A percentile compares a stretch with the other conserved stretches of the same genome.
Conservation (phyloP, 2,888 invertebrate genomes). For the Patella caerulea region DNA sequence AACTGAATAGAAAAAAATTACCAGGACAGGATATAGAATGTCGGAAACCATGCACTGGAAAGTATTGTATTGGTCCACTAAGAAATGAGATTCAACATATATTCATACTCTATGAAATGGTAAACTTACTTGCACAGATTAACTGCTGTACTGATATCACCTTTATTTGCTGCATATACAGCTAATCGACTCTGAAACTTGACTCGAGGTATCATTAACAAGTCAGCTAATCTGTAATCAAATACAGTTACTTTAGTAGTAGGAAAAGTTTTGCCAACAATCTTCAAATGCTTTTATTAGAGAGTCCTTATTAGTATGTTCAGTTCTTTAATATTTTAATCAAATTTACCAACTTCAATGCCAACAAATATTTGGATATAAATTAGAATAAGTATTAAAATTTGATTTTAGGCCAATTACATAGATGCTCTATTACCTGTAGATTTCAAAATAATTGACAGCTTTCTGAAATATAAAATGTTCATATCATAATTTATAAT, state of each 20-base stretch:
- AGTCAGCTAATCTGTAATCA: conserved; percentile 51
- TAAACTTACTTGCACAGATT: conserved; percentile 47
- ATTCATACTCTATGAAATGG: too few species aligned
- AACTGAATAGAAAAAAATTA: too few species aligned
- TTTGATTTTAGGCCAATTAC: too few species aligned
- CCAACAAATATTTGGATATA: too few species aligned
- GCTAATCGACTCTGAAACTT: conserved; percentile 54
- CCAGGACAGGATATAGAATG: background rate
- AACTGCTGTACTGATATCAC: conserved; percentile 50
- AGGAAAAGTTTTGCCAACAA: too few species aligned
- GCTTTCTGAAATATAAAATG: conserved; percentile 32
- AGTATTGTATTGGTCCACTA: too few species aligned
- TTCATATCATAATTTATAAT: background rate
- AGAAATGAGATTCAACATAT: too few species aligned
- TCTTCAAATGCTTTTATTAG: too few species aligned
- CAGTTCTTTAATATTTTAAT: too few species aligned
- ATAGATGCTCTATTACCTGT: conserved; percentile 35
- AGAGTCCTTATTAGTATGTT: too few species aligned
- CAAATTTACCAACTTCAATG: too few species aligned
- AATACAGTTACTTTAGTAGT: background rate
- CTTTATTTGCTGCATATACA: conserved; percentile 44
- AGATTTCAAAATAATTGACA: conserved; percentile 37
- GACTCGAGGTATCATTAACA: conserved; percentile 49
- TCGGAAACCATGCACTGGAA: background rate
- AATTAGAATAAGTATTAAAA: too few species aligned